A percentile compares a stretch with the other conserved stretches of the same genome.
Evolutionary conservation across 2,113 vertebrate species (phyloP).

Genomic region (Acanthisitta chloris): DNA sequence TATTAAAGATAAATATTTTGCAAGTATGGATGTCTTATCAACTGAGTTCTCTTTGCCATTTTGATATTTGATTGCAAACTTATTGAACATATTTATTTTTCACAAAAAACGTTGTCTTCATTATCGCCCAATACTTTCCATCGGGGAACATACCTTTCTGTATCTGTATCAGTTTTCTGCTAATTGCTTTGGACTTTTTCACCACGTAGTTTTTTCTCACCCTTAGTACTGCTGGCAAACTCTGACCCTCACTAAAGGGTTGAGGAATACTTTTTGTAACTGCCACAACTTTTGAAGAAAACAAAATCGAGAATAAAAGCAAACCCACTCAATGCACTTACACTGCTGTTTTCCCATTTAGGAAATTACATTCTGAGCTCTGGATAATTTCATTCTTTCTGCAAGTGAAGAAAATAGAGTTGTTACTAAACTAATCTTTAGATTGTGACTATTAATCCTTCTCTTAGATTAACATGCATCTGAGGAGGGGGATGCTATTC

Average conservation of each 20-base stretch:
- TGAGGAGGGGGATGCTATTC: neutral
- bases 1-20: neutral
- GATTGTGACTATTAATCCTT: neutral
- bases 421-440: neutral
- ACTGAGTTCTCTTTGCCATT: neutral
- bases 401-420: neutral
- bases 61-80: neutral
- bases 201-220: neutral
- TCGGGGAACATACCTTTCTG: neutral
- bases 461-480: neutral
- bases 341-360: neutral
- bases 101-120: neutral
- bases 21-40: neutral
- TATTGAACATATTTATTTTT: neutral
- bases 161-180: neutral
- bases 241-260: neutral
- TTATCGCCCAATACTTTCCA: no score
- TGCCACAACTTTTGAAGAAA: neutral
- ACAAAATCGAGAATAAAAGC: neutral
- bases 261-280: neutral
- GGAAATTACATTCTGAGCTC: neutral
- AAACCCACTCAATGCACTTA: neutral
- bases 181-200: neutral
- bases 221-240: neutral
- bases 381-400: neutral